These are phyloP conservation scores for Leucoptera coffeella DNA, from an alignment of 2,888 invertebrate species.

Conservation along the genomic window DNA sequence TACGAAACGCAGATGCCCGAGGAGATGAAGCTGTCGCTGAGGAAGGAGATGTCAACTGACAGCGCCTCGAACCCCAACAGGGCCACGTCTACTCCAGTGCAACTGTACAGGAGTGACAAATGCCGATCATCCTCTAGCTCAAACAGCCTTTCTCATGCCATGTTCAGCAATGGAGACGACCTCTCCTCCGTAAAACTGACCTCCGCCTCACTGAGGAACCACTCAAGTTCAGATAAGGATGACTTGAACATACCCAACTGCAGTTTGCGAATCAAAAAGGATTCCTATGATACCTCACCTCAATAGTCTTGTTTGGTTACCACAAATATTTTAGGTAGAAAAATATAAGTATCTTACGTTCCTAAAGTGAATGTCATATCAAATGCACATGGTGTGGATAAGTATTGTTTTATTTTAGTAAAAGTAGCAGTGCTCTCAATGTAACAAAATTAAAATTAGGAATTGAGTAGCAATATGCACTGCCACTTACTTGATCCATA, in stretches of 20 bases:
- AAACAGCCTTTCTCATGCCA: conserved; percentile 29
- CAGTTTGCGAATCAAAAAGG: conserved; percentile 31
- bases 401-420: no score
- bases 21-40: conserved; percentile 19
- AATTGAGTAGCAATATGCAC: no score
- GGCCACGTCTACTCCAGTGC: conserved; percentile 56
- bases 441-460: no score
- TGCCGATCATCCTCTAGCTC: conserved; percentile 44
- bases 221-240: conserved; percentile 42
- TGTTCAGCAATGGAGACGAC: conserved; percentile 50
- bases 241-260: conserved; percentile 42
- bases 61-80: conserved; percentile 19
- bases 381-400: no score
- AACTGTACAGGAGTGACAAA: conserved; percentile 31
- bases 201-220: conserved; percentile 31
- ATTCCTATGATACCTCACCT: no score
- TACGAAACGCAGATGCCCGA: conserved; percentile 41
- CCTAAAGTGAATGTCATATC: no score
- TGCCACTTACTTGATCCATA: no score
- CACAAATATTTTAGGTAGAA: no score
- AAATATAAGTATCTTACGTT: no score
- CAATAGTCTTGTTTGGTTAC: no score
- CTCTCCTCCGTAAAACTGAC: conserved; percentile 49
- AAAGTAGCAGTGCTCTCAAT: no score
- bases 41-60: conserved; percentile 18